Evolutionary conservation across 2,113 vertebrate genomes (phyloP), one percentile per base, ranked within the genome.

Genomic region (Ornithorhynchus anatinus): DNA sequence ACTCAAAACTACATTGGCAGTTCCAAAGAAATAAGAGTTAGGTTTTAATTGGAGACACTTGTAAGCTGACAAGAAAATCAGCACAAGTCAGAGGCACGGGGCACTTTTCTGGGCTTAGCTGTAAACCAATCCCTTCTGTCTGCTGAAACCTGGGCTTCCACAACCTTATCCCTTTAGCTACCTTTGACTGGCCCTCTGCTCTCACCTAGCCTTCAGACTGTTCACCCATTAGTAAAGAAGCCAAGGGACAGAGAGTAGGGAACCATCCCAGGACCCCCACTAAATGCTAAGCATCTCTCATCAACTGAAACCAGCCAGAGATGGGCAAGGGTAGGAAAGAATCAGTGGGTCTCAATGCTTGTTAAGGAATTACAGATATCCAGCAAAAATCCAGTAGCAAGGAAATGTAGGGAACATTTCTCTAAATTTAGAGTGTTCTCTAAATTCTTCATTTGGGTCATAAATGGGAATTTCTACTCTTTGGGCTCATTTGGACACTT

Each of bases 1-100:
- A 0, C 0, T 16, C 40, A 19, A 65, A 53, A 69, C 3, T 0
- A 3, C 0, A 2, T 0, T 0, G 2, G 19, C 1, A 1, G 10
- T 17, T 59, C 59, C 45, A 11, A 23, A 38, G 54, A 48, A 48
- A 68, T 36, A 51, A 33, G 31, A 48, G 40, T 16, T 15, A 27
- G 19, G 31, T 44, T 59, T 66, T 23, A 14, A 17, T 2, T 12
- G 19, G 19, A 4, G 27, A 13, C 2, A 7, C 17, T 3, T 53
- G 59, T 58, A 60, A 32, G 31, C 1, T 20, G 51, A 14, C 17
- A 10, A 25, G 36, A 27, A 29, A n/a, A 8, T 4, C 16, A 8
- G 1, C 14, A 10, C 29, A n/a, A 33, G 39, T 40, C 57, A 31
- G 67, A 8, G 10, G 14, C 2, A 0, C 11, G 7, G 43, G 19